phyloP scores from a whole-genome alignment of 2,113 vertebrate species.

The Martes martes region DNA sequence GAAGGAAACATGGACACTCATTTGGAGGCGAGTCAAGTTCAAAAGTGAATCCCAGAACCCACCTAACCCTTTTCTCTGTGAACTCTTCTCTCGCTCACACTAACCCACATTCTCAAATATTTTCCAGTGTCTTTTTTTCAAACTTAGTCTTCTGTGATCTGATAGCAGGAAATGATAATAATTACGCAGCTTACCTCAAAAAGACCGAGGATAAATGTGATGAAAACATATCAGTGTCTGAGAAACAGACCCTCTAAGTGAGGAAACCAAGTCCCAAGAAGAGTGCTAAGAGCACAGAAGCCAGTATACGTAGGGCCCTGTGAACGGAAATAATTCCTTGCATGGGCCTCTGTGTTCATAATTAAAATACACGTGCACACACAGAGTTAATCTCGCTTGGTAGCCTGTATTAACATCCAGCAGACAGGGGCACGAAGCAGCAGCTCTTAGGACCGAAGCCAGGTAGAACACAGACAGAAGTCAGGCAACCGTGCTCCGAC shows the following conservation, averaged over 20 bases:
- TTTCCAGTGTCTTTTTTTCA: not conserved
- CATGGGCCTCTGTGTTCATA: not conserved
- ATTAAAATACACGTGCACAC: not conserved
- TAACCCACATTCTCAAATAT: not conserved
- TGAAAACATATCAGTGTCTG: not conserved
- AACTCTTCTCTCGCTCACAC: not conserved
- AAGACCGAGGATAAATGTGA: not conserved
- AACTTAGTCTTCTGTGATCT: not conserved
- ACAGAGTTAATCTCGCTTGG: not conserved
- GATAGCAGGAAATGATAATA: not conserved
- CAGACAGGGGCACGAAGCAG: rapidly evolving
- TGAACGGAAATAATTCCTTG: not conserved
- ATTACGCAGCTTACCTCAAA: not conserved
- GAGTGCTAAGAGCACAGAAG: not conserved
- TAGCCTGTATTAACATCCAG: not conserved
- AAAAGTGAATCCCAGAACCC: no score
- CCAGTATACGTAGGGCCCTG: rapidly evolving
- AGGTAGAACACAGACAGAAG: not conserved
- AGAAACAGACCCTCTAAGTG: not conserved
- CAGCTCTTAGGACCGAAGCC: not conserved
- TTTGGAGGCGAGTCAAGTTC: not conserved
- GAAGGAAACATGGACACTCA: no score
- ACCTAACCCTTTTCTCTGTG: not conserved
- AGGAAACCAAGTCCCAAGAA: not conserved
- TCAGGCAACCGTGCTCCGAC: not conserved